Base-by-base conservation (phyloP, 2,113 vertebrate species). In the Stegostoma tigrinum region DNA sequence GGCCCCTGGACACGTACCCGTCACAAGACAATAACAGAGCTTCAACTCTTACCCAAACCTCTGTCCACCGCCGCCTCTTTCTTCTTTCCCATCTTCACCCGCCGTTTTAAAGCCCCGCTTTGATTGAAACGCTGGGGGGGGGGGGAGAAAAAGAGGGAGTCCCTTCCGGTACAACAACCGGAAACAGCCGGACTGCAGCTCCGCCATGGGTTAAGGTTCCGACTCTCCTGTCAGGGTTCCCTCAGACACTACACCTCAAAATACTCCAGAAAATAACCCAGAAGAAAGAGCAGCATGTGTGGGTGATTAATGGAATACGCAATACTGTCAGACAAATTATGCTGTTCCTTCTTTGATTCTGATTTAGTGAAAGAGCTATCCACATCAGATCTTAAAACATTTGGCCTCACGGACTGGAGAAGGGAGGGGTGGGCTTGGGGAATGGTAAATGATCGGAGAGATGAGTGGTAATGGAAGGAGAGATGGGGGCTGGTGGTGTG, bases 71-170 rank as follows among this genome's bases (percentile, higher is more conserved):
- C 61, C 89, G 34, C 30, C n/a, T 93, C 89, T 38, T 93, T 93
- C 89, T 93, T 93, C 89, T 93, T 93, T 30, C 89, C 89, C 89
- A 93, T 93, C 61, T 93, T 93, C 61, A 38, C 15, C 34, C 5
- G 4, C 34, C 61, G 89, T 7, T 83, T 83, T 83, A 83, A 83
- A 42, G 38, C 38, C 89, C n/a, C 15, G 23, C 8, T 45, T 38
- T 66, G 55, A n/a, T 61, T 23, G 89, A 7, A 64, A 17, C 52
- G 5, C 55, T 12, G 5, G 0, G 6, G 34, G 17, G 48, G 42
- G 0, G 55, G 3, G 12, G 3, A 0, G 4, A 30, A 17, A 30
- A 19, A 5, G 5, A 0, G 15, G 4, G 5, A 38, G 89, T 93
- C 89, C 89, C 89, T 93, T 93, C 89, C 89, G 89, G 89, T 38